These are phyloP conservation scores for Lamprotornis superbus DNA, from an alignment of 2,113 vertebrate genomes.

Conservation along the genomic window DNA sequence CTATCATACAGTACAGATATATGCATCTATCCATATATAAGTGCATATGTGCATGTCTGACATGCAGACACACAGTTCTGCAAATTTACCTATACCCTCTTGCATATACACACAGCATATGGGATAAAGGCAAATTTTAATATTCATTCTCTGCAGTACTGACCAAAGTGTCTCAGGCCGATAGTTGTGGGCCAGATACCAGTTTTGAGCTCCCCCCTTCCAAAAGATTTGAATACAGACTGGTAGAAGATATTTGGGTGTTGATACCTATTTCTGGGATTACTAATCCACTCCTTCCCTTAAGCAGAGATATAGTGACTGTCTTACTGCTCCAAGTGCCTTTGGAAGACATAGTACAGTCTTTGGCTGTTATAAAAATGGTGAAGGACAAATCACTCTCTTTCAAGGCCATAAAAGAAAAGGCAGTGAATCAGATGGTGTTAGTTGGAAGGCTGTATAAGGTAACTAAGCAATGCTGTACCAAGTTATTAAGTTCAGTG, in stretches of 20 bases:
- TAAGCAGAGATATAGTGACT: neutral
- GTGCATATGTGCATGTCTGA: neutral
- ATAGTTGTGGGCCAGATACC: neutral
- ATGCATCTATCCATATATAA: neutral
- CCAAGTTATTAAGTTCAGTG: neutral
- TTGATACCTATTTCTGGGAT: neutral
- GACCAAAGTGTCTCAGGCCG: neutral
- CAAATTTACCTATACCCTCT: neutral
- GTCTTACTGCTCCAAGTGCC: neutral
- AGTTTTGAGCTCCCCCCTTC: neutral
- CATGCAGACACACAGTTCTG: neutral
- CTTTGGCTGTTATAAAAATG: neutral
- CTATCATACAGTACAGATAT: neutral
- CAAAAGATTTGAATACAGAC: neutral
- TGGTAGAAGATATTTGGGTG: neutral
- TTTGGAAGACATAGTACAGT: neutral
- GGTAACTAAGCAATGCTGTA: neutral
- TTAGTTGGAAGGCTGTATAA: neutral
- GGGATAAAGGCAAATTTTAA: neutral
- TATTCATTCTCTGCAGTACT: neutral
- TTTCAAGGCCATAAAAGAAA: neutral
- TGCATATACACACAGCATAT: neutral
- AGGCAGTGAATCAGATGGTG: rapidly evolving
- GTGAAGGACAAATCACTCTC: neutral
- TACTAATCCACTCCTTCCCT: neutral